Evolutionary conservation across 2,113 vertebrate species (phyloP), one percentile per base, ranked within the genome.

Genomic region (Procapra przewalskii): DNA sequence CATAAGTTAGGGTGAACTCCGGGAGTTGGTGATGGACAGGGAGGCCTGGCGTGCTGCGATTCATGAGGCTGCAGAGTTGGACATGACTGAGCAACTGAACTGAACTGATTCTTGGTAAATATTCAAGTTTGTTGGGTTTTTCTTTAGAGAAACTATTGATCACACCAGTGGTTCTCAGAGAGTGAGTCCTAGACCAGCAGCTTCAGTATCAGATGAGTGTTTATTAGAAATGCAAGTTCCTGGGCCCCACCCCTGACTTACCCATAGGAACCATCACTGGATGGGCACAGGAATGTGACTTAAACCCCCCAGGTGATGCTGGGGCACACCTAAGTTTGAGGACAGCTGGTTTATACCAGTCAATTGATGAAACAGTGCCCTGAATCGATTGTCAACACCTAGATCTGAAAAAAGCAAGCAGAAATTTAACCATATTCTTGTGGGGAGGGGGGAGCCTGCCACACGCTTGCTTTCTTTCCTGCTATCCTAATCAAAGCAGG

Each of bases 381-480:
- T 23, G 21, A 45, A 23, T 31, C 36, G 62, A 36, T 3, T 15
- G 6, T 71, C 50, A 33, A 85, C 50, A 55, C 7, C 31, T 33
- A 91, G 43, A n/a, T 50, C 71, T 71, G 36, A 55, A 21, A 50
- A 40, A 80, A 57, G 55, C 75, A 52, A 83, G 86, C 12, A 40
- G 55, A 79, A 54, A 55, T 36, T 3, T 33, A 79, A 64, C 5
- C 25, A 33, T 3, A 16, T 7, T 55, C 23, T 48, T 77, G 71
- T 14, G 1, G 15, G 36, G 23, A 9, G n/a, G 0, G 4, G 21
- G 54, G 3, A 31, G 27, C 13, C 59, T 57, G 31, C 62, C 16
- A 8, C 0, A 14, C 15, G 40, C 40, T 3, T n/a, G 54, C 25
- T 48, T 40, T 54, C 64, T 45, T 43, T 12, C 17, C 17, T 9